Conservation (phyloP, 2,888 invertebrate genomes). For the Pheosia tremula region DNA sequence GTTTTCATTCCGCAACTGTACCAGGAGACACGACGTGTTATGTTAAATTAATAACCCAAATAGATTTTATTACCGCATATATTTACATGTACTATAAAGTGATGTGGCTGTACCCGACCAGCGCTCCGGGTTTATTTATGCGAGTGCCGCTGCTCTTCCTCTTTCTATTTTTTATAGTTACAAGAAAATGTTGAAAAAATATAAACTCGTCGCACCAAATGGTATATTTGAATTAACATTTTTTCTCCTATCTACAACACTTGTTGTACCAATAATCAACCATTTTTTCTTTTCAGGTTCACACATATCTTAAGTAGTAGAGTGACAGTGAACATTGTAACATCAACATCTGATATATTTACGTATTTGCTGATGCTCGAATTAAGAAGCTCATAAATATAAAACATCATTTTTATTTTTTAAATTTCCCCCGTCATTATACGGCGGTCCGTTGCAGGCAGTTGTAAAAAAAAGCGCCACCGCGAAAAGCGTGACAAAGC, state of each 20-base stretch:
- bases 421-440: constrained; percentile 43
- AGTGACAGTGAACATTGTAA: not conserved
- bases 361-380: not conserved
- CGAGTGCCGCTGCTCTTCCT: constrained; percentile 24
- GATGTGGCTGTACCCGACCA: constrained; percentile 47
- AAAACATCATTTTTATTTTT: constrained; percentile 40
- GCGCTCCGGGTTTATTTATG: constrained; percentile 50
- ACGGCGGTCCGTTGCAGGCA: constrained; percentile 35
- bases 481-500: constrained; percentile 69
- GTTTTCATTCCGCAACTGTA: too few relatives aligned
- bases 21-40: constrained; percentile 56
- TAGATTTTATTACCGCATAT: constrained; percentile 75
- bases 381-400: constrained; percentile 37
- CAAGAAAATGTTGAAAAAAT: constrained; percentile 26
- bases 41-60: constrained; percentile 73
- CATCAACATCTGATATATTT: not conserved
- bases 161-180: constrained; percentile 21
- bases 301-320: not conserved
- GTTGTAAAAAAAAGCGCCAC: constrained; percentile 57
- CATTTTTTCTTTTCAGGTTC: not conserved
- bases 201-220: constrained; percentile 12
- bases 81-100: constrained; percentile 67
- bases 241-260: not conserved
- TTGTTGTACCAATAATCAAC: not conserved
- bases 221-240: constrained; percentile 3